Evolutionary conservation across 2,113 vertebrate species (phyloP), one percentile per base, ranked within the genome.

Genomic region (Hippopotamus amphibius): DNA sequence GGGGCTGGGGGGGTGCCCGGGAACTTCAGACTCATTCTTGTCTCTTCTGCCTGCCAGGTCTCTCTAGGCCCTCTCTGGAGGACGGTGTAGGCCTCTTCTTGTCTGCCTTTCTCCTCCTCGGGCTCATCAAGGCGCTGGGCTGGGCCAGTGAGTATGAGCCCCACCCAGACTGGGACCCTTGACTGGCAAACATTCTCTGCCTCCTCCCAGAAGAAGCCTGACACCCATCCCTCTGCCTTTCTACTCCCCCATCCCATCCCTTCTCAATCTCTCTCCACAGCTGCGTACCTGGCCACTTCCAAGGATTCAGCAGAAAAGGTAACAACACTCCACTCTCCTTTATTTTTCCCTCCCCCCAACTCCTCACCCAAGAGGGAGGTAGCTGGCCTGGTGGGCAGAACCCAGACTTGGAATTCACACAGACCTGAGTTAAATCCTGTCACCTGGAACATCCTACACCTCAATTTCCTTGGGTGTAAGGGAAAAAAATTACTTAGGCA

Each of bases 81-180:
- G 98, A 98, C 0, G 80, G 97, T 0, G n/a, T 98, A 1, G 98
- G 98, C n/a, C 96, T 98, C 68, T 98, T 99, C 96, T 80, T 98
- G 50, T 94, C 97, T 1, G 98, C 98, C 5, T 98, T 98, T 55
- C 13, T 97, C 24, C 93, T 98, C 7, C 97, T 98, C 0, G 98
- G 98, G 6, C n/a, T 97, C 43, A 33, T 98, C 57, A 98, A 94
- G 63, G 50, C 24, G 0, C 43, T 98, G 7, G 74, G 94, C 91
- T 97, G 89, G 88, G 53, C 50, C 0, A 97, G 98, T 98, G 37
- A 93, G 98, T 97, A 55, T 90, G 80, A 87, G 11, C 43, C 63
- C 76, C 33, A 63, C 53, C 37, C 9, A 17, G 41, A 48, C n/a
- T 5, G 0, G 28, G 33, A 81, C 22, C 59, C 59, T 11, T 9